Conservation (phyloP, 1,140 invertebrate genomes). For the Diorhabda sublineata region DNA sequence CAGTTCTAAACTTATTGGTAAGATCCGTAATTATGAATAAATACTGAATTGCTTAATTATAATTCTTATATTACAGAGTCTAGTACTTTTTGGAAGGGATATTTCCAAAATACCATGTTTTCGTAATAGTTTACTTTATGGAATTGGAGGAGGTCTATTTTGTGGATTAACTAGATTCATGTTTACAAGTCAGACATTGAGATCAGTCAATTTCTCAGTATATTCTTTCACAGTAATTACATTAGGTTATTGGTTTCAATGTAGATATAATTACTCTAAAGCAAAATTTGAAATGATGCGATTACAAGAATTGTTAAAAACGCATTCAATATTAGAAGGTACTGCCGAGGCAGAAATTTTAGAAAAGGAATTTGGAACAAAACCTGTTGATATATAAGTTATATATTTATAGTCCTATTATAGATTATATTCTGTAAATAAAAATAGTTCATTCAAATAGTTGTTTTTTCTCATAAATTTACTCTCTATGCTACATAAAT, state of each 20-base stretch:
- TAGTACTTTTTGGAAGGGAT: conserved; percentile 57
- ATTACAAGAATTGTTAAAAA: conserved; percentile 45
- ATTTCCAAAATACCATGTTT: conserved; percentile 62
- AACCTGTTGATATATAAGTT: conserved; percentile 9
- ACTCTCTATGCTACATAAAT: too few relatives aligned
- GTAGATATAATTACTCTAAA: conserved; percentile 52
- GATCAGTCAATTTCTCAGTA: conserved; percentile 52
- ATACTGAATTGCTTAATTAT: too few relatives aligned
- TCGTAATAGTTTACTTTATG: conserved; percentile 58
- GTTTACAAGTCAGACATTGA: conserved; percentile 53
- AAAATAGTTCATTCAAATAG: too few relatives aligned
- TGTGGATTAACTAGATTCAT: conserved; percentile 55
- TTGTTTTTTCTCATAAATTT: too few relatives aligned
- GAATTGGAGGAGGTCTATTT: conserved; percentile 55
- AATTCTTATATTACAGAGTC: conserved; percentile 32
- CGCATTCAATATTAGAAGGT: conserved; percentile 46
- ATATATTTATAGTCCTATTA: too few relatives aligned
- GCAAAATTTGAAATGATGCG: conserved; percentile 47
- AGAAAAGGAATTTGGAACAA: not conserved
- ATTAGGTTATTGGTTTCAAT: conserved; percentile 53
- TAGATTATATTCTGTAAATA: too few relatives aligned
- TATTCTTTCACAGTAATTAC: conserved; percentile 53
- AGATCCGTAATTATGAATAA: too few relatives aligned
- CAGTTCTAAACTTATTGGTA: too few relatives aligned
- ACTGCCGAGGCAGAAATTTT: conserved; percentile 27